phyloP scores from a whole-genome alignment of 2,888 invertebrate species.

The Eremobia ochroleuca region DNA sequence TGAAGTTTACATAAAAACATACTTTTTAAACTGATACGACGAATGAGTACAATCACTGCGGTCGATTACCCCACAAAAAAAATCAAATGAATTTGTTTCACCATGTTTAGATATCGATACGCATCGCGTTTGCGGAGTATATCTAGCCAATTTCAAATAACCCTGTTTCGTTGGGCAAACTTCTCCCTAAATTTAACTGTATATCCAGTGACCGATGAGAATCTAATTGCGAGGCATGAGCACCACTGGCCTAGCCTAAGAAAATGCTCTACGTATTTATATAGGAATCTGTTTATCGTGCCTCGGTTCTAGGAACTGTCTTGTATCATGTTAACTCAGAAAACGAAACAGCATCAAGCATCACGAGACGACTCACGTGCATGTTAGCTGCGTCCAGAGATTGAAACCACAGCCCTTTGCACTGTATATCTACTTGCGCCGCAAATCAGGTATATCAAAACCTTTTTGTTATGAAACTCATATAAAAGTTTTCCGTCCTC shows the following conservation, averaged over 20 bases:
- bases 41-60: too few relatives aligned
- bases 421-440: not conserved
- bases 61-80: too few relatives aligned
- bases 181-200: slow-evolving; percentile 10
- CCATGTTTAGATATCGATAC: too few relatives aligned
- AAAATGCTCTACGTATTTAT: not conserved
- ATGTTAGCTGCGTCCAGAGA: not conserved
- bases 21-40: too few relatives aligned
- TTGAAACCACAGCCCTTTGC: slow-evolving; percentile 12
- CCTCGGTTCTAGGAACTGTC: not conserved
- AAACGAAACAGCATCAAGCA: not conserved
- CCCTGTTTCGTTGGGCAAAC: not conserved
- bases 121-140: not conserved
- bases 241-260: slow-evolving; percentile 1
- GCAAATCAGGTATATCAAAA: slow-evolving; percentile 17
- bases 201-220: slow-evolving; percentile 21
- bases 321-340: slow-evolving; percentile 1
- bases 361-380: not conserved
- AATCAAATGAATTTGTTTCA: too few relatives aligned
- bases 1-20: too few relatives aligned
- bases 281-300: slow-evolving; percentile 3
- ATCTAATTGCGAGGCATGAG: slow-evolving; percentile 22
- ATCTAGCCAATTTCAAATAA: not conserved
- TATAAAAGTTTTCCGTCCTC: slow-evolving; percentile 48
- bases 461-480: slow-evolving; percentile 42